Conservation (phyloP, 2,888 invertebrate species). For the Trilocha varians region DNA sequence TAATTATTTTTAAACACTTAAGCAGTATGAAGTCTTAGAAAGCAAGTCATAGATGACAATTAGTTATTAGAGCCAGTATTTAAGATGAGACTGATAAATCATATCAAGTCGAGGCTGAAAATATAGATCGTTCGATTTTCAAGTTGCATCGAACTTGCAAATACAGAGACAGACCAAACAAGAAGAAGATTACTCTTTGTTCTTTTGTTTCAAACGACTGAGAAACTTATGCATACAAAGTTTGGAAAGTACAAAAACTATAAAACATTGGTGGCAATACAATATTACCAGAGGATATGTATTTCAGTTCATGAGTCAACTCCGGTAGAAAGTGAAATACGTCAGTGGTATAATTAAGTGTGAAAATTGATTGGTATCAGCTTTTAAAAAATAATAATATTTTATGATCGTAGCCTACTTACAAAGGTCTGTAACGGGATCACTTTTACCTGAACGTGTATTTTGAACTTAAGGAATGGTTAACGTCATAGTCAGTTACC, state of each 20-base stretch:
- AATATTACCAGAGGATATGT: neutral
- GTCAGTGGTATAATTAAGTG: neutral
- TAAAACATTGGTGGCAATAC: neutral
- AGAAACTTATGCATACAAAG: no score
- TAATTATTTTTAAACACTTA: no score
- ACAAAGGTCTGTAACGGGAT: neutral
- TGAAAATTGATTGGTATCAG: neutral
- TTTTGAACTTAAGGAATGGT: neutral
- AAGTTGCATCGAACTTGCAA: neutral
- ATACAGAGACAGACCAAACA: neutral
- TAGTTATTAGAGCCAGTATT: no score
- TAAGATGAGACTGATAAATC: no score
- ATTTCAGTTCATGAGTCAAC: neutral
- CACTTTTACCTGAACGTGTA: neutral
- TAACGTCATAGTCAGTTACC: neutral
- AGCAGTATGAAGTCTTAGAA: no score
- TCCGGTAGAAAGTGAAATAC: neutral
- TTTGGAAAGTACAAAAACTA: no score
- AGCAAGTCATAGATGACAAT: no score
- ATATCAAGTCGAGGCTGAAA: no score
- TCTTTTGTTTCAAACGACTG: neutral
- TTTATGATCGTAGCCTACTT: neutral
- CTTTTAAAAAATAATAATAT: neutral
- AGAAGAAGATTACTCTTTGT: neutral
- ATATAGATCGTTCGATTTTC: no score